phyloP scores from a whole-genome alignment of 1,140 invertebrate genomes.

The Drosophila tsacasi region DNA sequence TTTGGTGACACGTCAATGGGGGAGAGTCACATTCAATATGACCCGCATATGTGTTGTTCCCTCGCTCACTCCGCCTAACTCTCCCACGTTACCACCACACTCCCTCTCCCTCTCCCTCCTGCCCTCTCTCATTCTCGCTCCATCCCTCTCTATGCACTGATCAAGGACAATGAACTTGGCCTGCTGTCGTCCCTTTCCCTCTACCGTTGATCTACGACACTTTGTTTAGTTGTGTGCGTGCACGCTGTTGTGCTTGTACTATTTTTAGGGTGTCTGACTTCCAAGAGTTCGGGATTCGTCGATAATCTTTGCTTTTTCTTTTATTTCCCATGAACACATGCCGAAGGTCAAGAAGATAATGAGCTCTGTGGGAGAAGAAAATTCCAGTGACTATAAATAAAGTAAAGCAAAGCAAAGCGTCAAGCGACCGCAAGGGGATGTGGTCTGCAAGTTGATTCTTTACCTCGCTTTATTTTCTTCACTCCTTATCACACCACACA shows the following conservation, averaged over 20 bases:
- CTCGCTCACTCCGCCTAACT: background rate
- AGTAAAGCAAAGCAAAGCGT: constrained; percentile 6
- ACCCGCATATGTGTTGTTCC: background rate
- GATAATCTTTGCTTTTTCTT: constrained; percentile 16
- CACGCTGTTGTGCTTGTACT: constrained; percentile 15
- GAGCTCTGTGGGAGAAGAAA: constrained; percentile 45
- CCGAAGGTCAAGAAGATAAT: constrained; percentile 43
- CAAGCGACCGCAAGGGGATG: constrained; percentile 11
- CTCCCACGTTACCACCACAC: constrained; percentile 5
- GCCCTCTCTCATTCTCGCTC: background rate
- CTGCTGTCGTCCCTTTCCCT: constrained; percentile 8
- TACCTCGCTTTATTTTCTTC: constrained; percentile 16
- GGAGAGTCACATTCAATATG: constrained; percentile 21
- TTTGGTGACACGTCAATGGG: constrained; percentile 27
- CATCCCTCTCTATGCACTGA: constrained; percentile 15
- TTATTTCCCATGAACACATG: constrained; percentile 34
- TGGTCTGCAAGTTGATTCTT: constrained; percentile 22
- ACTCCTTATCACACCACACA: constrained; percentile 21
- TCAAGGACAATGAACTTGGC: constrained; percentile 42
- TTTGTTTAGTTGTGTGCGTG: constrained; percentile 5
- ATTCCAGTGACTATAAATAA: constrained; percentile 45
- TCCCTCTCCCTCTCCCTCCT: background rate
- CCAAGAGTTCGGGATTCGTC: constrained; percentile 4
- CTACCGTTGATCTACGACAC: constrained; percentile 29
- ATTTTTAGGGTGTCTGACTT: constrained; percentile 52